These are phyloP conservation scores for Coleophora deauratella DNA, from an alignment of 2,888 invertebrate species.

Conservation along the genomic window DNA sequence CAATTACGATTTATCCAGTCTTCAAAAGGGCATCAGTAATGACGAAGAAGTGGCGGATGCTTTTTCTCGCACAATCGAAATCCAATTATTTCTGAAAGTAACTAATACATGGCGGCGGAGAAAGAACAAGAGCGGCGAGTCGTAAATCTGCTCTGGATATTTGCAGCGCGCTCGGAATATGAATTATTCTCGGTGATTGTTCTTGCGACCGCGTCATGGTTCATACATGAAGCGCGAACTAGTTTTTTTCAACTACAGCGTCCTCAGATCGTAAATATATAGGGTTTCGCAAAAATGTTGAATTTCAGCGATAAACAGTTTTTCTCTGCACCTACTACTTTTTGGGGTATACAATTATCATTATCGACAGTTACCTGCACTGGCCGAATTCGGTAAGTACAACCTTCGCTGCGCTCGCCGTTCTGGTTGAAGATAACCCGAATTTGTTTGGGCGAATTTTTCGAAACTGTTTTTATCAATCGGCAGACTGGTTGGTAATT, in stretches of 20 bases:
- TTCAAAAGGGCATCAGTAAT: constrained; percentile 67
- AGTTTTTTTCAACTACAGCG: constrained; percentile 55
- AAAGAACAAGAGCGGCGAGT: constrained; percentile 50
- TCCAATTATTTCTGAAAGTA: constrained; percentile 71
- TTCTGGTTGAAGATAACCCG: constrained; percentile 50
- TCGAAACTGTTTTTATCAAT: constrained; percentile 67
- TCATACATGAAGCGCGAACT: constrained; percentile 73
- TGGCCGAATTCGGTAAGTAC: constrained; percentile 42
- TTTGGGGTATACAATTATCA: constrained; percentile 40
- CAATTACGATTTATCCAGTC: constrained; percentile 65
- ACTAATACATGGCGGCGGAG: constrained; percentile 56
- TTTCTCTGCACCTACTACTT: constrained; percentile 23
- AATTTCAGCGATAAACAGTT: constrained; percentile 38
- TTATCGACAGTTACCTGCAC: constrained; percentile 42
- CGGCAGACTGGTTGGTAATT: constrained; percentile 58
- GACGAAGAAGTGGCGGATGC: constrained; percentile 42
- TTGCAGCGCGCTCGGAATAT: constrained; percentile 71
- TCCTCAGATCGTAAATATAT: constrained; percentile 49
- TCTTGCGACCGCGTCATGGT: constrained; percentile 68
- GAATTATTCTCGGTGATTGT: constrained; percentile 72
- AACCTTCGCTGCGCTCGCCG: constrained; percentile 38
- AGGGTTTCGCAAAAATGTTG: constrained; percentile 47
- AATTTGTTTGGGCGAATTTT: constrained; percentile 64
- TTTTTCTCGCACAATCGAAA: constrained; percentile 67
- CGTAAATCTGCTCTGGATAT: constrained; percentile 63